Base-by-base conservation (phyloP, 2,797 vertebrate species). In the Xenopus petersii region DNA sequence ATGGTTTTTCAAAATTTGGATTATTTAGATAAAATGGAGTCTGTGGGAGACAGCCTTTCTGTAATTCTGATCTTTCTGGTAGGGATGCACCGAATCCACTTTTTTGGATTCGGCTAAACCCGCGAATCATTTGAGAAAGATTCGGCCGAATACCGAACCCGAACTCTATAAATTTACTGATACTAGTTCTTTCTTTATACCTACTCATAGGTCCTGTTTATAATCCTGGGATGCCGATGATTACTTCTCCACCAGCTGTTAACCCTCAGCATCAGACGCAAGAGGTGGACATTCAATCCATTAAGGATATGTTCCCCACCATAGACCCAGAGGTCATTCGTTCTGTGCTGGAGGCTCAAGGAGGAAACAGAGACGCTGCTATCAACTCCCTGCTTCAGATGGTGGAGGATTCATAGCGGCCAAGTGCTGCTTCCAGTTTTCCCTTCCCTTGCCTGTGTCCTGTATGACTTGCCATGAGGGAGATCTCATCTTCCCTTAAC, bases 241-340 rank as follows among this genome's bases (percentile, higher is more conserved):
- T 97, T 91, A 86, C 92, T 4, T 83, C 96, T 83, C 88, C 91
- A 16, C 85, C 92, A 1, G 84, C 90, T 0, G 74, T 87, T 48
- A 86, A 85, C 9, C 91, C 93, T 77, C 92, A 86, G 42, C 86
- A 92, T 8, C 85, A 87, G 68, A 96, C 88, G 80, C 92, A 86
- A 0, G 96, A 98, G 84, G 94, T 96, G 75, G 97, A 98, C 81
- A 92, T 98, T 81, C 94, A 94, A 86, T 94, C 94, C 77, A 91
- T 99, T 80, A 94, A 95, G 85, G 97, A 99, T 86, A 96, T 99
- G 97, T 99, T 99, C 84, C 96, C 97, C 79, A 96, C 95, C 90
- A 89, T 98, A 87, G 97, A 98, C 82, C 89, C 86, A 66, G 95
- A 98, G 85, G 96, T 98, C 84, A 93, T 98, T 76, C 94, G 94